These are phyloP conservation scores for Sparus aurata DNA, from an alignment of 2,797 vertebrate genomes.

Conservation along the genomic window DNA sequence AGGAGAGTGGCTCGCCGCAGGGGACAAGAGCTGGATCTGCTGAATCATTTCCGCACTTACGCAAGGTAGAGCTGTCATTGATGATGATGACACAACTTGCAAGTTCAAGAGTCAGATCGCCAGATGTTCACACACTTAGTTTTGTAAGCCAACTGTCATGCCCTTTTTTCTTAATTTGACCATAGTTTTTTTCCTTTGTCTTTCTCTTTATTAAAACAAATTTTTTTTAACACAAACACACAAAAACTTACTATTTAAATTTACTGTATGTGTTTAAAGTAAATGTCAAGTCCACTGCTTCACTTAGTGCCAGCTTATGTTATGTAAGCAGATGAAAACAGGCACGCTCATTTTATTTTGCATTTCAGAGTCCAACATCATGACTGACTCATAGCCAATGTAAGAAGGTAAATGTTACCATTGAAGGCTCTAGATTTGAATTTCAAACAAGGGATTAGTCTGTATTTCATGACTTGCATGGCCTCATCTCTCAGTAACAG, in stretches of 20 bases:
- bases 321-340: slow-evolving; percentile 44
- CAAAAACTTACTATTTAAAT: neutral
- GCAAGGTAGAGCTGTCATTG: slow-evolving; percentile 66
- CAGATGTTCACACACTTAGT: slow-evolving; percentile 16
- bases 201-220: neutral
- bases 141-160: slow-evolving; percentile 4
- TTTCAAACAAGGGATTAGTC: slow-evolving; percentile 4
- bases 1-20: slow-evolving; percentile 61
- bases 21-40: slow-evolving; percentile 69
- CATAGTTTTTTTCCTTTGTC: neutral
- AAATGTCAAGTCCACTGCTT: slow-evolving; percentile 19
- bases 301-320: slow-evolving; percentile 19
- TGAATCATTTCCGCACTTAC: slow-evolving; percentile 76
- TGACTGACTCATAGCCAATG: slow-evolving; percentile 31
- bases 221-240: neutral
- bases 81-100: slow-evolving; percentile 50
- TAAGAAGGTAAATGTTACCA: slow-evolving; percentile 29
- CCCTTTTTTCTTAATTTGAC: neutral
- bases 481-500: slow-evolving; percentile 1
- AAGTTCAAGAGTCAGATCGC: slow-evolving; percentile 32
- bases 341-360: slow-evolving; percentile 15
- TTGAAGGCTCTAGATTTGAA: slow-evolving; percentile 32
- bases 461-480: slow-evolving; percentile 31
- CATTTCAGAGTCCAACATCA: slow-evolving; percentile 23
- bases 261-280: slow-evolving; percentile 3